Evolutionary conservation across 2,888 invertebrate genomes (phyloP).

Genomic region (Epiblema foenella): DNA sequence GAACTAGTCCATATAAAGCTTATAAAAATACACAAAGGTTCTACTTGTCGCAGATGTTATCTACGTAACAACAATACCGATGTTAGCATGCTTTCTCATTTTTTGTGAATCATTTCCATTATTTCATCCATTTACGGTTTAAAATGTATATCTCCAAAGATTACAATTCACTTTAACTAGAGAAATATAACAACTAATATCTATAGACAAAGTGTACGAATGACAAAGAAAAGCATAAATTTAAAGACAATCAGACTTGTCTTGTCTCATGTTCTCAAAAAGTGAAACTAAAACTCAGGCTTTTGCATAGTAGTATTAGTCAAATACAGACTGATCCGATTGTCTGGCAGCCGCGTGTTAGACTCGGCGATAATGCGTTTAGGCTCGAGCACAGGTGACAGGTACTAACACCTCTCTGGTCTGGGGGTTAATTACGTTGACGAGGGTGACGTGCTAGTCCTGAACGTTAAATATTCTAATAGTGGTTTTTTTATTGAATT

Average conservation of each 20-base stretch:
- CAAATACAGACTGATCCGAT: constrained; percentile 26
- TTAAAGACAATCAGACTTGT: neutral
- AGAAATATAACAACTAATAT: too few species aligned
- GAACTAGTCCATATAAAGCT: too few species aligned
- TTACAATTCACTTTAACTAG: too few species aligned
- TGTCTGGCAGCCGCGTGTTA: constrained; percentile 25
- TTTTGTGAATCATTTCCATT: too few species aligned
- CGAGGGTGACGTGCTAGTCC: neutral
- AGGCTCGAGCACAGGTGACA: constrained; percentile 37
- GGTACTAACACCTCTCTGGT: constrained; percentile 31
- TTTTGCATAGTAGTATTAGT: neutral
- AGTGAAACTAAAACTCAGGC: neutral
- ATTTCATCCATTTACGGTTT: too few species aligned
- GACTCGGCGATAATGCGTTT: constrained; percentile 34
- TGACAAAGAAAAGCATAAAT: too few species aligned
- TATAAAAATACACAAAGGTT: too few species aligned
- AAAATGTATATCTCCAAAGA: too few species aligned
- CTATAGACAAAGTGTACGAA: too few species aligned
- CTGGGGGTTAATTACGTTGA: constrained; percentile 22
- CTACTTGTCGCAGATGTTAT: too few species aligned
- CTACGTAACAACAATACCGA: too few species aligned
- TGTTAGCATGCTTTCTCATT: too few species aligned
- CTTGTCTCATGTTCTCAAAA: neutral
- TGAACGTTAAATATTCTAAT: neutral
- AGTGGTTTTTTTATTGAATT: neutral